Conservation (phyloP, 2,113 vertebrate species). For the Lanius ludovicianus region DNA sequence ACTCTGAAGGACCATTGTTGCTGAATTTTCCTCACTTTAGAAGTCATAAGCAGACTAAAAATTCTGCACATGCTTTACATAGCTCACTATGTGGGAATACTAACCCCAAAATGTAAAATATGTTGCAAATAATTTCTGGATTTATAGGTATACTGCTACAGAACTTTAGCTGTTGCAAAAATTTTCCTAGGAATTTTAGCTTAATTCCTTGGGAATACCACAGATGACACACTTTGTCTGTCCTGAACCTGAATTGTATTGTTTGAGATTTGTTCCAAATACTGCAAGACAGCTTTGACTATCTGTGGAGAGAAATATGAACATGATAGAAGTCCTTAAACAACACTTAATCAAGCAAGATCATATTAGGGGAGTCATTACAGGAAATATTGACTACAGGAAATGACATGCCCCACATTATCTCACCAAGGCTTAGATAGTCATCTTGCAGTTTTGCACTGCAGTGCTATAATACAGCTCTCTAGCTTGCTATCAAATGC, state of each 20-base stretch:
- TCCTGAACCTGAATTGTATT: neutral
- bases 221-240: neutral
- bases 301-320: neutral
- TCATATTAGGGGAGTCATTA: constrained; percentile 3
- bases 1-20: neutral
- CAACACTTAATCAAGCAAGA: neutral
- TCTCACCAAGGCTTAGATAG: neutral
- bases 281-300: neutral
- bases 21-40: neutral
- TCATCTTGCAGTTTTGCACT: neutral
- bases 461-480: neutral
- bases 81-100: neutral
- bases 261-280: neutral
- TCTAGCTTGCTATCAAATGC: neutral
- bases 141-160: neutral
- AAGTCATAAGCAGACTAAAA: neutral
- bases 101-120: neutral
- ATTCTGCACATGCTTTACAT: neutral
- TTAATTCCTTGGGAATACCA: neutral
- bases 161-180: neutral
- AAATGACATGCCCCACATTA: neutral
- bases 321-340: neutral
- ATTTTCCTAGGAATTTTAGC: neutral
- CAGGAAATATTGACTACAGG: constrained; percentile 42
- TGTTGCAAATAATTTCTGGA: neutral